A percentile compares a stretch with the other conserved stretches of the same genome.
These are phyloP conservation scores for Leptura quadrifasciata DNA, from an alignment of 2,888 invertebrate genomes.

Conservation along the genomic window DNA sequence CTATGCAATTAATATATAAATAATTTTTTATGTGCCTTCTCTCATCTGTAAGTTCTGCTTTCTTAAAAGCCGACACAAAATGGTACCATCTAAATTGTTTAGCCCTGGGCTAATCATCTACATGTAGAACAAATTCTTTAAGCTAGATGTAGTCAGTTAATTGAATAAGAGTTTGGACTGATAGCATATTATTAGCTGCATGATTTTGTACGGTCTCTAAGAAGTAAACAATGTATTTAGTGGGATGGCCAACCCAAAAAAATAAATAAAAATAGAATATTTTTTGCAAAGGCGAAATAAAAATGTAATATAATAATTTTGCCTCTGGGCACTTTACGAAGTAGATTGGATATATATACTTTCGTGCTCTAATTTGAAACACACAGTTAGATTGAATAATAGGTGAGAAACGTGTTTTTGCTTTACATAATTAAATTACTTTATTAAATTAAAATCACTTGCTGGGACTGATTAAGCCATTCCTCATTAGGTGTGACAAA, in stretches of 20 bases:
- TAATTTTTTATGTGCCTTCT: background rate
- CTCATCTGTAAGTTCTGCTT: background rate
- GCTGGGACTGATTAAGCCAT: background rate
- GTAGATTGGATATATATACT: too few relatives aligned
- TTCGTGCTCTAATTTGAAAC: background rate
- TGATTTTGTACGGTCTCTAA: background rate
- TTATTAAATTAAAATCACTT: background rate
- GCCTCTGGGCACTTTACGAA: background rate
- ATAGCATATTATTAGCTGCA: background rate
- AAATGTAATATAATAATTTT: background rate
- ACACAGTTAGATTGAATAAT: background rate
- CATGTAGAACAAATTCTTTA: background rate
- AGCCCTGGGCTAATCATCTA: background rate
- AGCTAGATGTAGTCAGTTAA: background rate
- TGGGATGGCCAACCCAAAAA: background rate
- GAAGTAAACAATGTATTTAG: background rate
- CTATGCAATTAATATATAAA: background rate
- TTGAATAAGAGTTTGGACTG: background rate
- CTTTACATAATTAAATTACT: background rate
- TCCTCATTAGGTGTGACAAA: background rate
- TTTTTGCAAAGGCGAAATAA: too few relatives aligned
- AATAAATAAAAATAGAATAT: background rate
- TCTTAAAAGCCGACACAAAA: background rate
- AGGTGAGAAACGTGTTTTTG: background rate
- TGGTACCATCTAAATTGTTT: background rate